These are phyloP conservation scores for Penaeus monodon DNA, from an alignment of 2,888 invertebrate species.

Conservation along the genomic window DNA sequence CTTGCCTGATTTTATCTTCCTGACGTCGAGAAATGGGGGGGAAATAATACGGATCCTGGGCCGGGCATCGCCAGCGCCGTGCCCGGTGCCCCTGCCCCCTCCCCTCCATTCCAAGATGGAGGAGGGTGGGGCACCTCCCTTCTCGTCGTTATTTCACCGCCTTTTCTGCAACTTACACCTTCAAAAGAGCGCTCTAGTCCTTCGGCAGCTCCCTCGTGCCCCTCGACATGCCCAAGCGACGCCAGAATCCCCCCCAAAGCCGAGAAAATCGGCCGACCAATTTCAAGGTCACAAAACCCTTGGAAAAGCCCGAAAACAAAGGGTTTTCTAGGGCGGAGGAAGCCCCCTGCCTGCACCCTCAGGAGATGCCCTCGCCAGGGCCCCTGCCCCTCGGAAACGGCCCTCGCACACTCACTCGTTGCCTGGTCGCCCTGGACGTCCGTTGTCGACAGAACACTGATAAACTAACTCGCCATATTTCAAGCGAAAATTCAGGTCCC, in stretches of 20 bases:
- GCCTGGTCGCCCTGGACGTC: conserved; percentile 63
- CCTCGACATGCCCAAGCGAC: not conserved
- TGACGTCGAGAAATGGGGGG: too few relatives aligned
- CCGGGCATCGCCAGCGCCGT: too few relatives aligned
- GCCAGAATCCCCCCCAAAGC: not conserved
- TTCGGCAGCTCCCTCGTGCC: not conserved
- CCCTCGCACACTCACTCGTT: conserved; percentile 58
- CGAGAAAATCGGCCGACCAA: not conserved
- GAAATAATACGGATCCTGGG: too few relatives aligned
- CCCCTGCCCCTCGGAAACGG: not conserved
- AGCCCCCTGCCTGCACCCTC: not conserved
- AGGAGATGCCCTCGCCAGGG: not conserved
- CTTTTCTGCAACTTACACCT: too few relatives aligned
- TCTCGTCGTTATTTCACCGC: too few relatives aligned
- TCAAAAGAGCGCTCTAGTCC: too few relatives aligned
- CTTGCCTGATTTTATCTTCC: too few relatives aligned
- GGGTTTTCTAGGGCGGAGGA: conserved; percentile 28
- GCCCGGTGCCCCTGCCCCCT: too few relatives aligned
- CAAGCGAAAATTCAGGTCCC: conserved; percentile 60
- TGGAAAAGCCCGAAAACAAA: conserved; percentile 54
- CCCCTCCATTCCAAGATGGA: too few relatives aligned
- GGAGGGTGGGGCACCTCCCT: too few relatives aligned
- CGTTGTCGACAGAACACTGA: conserved; percentile 61
- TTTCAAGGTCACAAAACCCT: conserved; percentile 45
- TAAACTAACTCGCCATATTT: conserved; percentile 64